Evolutionary conservation across 2,888 invertebrate genomes (phyloP).

Genomic region (Tinea trinotella): DNA sequence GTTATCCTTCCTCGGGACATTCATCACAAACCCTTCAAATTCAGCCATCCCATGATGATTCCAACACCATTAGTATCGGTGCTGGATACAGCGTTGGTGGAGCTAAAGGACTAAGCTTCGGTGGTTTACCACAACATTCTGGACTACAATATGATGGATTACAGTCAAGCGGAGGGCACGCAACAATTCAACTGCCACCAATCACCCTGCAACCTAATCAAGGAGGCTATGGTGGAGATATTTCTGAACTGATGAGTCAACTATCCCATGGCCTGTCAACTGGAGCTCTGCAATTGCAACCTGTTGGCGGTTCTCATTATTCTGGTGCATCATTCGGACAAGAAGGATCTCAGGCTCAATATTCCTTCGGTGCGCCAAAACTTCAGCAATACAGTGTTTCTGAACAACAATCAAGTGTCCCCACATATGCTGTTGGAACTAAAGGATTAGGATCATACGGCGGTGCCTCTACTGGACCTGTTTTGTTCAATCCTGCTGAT

Average conservation of each 20-base stretch:
- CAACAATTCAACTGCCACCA: slow-evolving; percentile 46
- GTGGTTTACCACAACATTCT: slow-evolving; percentile 31
- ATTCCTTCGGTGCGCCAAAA: slow-evolving; percentile 41
- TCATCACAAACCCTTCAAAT: slow-evolving; percentile 24
- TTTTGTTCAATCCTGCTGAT: slow-evolving; percentile 47
- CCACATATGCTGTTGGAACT: slow-evolving; percentile 52
- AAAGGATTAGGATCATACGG: slow-evolving; percentile 58
- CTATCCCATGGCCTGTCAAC: slow-evolving; percentile 48
- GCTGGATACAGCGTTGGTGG: slow-evolving; percentile 65
- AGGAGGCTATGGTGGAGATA: slow-evolving; percentile 41
- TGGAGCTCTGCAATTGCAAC: slow-evolving; percentile 46
- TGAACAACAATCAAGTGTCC: slow-evolving; percentile 39
- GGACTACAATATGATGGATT: slow-evolving; percentile 38
- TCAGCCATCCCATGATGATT: slow-evolving; percentile 38
- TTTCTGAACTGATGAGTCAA: slow-evolving; percentile 58
- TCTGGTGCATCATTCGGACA: slow-evolving; percentile 41
- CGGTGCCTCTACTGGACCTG: slow-evolving; percentile 48
- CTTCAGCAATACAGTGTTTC: slow-evolving; percentile 43
- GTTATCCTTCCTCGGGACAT: slow-evolving; percentile 38
- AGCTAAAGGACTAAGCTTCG: slow-evolving; percentile 47
- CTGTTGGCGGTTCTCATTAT: slow-evolving; percentile 30
- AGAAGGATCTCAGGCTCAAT: slow-evolving; percentile 42
- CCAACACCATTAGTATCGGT: slow-evolving; percentile 55
- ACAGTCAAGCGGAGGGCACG: slow-evolving; percentile 33
- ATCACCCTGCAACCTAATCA: slow-evolving; percentile 49